Conservation (phyloP, 1,140 invertebrate genomes). For the Drosophila bocqueti region DNA sequence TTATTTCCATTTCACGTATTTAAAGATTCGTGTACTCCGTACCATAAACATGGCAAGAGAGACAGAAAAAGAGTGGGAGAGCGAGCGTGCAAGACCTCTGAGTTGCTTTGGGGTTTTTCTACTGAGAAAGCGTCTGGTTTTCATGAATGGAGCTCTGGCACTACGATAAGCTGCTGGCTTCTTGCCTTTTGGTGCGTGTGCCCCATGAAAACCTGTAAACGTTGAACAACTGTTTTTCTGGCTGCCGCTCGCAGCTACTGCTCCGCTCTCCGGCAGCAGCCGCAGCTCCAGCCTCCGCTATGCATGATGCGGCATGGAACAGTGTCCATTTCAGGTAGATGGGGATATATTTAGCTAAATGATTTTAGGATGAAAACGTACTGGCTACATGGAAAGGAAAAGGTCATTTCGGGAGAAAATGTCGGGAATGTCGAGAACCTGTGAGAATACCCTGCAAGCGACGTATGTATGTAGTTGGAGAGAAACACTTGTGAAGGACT, state of each 20-base stretch:
- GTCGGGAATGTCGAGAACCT: no score
- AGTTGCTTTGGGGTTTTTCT: neutral
- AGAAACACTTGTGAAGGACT: no score
- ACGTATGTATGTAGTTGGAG: no score
- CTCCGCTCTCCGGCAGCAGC: neutral
- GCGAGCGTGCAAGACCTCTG: neutral
- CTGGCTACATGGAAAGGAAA: neutral
- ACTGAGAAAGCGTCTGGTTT: slow-evolving; percentile 12
- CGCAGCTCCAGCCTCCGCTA: neutral
- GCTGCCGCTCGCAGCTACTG: slow-evolving; percentile 11
- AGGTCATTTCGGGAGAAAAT: neutral
- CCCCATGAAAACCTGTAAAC: slow-evolving; percentile 52
- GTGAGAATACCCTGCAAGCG: no score
- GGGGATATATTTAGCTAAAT: neutral
- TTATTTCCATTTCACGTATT: neutral
- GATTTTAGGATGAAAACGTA: neutral
- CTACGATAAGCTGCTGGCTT: slow-evolving; percentile 21
- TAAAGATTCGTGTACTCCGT: neutral
- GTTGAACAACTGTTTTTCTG: slow-evolving; percentile 40
- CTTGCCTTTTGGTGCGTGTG: slow-evolving; percentile 9
- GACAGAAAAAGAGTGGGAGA: neutral
- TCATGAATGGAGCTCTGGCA: slow-evolving; percentile 35
- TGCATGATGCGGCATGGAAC: slow-evolving; percentile 16
- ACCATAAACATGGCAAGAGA: neutral
- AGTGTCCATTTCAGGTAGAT: neutral